Conservation (phyloP, 2,888 invertebrate genomes). For the Cenopis cana region DNA sequence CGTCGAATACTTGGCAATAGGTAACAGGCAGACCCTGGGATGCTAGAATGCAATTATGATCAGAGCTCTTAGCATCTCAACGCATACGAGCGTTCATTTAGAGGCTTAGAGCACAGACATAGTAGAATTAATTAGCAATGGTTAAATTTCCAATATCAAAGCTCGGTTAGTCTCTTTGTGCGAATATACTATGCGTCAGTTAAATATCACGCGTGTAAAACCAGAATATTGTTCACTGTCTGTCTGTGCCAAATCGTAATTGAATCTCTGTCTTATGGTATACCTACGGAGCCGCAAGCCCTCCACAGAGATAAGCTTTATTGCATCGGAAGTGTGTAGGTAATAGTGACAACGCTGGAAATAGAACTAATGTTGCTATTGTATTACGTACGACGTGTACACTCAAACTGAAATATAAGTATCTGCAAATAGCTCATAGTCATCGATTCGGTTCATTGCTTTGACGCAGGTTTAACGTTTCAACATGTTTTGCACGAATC, state of each 20-base stretch:
- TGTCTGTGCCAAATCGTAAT: conserved; percentile 27
- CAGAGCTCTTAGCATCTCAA: no score
- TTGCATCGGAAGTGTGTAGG: conserved; percentile 26
- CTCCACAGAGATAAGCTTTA: conserved; percentile 41
- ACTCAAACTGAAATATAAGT: not conserved
- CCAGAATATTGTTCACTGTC: conserved; percentile 13
- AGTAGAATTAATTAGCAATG: not conserved
- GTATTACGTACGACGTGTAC: not conserved
- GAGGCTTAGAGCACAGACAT: no score
- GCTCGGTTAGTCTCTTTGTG: not conserved
- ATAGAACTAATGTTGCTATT: not conserved
- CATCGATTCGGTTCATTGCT: not conserved
- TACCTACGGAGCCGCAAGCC: conserved; percentile 20
- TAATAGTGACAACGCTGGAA: conserved; percentile 3
- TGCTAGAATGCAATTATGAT: no score
- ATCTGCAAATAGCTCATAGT: no score
- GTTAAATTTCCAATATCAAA: not conserved
- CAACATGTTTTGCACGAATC: not conserved
- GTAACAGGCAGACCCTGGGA: no score
- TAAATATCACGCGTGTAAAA: not conserved
- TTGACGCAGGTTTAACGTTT: not conserved
- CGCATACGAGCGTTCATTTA: no score
- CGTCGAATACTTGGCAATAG: no score
- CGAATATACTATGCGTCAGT: not conserved
- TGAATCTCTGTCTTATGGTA: conserved; percentile 32